Evolutionary conservation across 2,888 invertebrate genomes (phyloP).

Genomic region (Pachydiplax longipennis): DNA sequence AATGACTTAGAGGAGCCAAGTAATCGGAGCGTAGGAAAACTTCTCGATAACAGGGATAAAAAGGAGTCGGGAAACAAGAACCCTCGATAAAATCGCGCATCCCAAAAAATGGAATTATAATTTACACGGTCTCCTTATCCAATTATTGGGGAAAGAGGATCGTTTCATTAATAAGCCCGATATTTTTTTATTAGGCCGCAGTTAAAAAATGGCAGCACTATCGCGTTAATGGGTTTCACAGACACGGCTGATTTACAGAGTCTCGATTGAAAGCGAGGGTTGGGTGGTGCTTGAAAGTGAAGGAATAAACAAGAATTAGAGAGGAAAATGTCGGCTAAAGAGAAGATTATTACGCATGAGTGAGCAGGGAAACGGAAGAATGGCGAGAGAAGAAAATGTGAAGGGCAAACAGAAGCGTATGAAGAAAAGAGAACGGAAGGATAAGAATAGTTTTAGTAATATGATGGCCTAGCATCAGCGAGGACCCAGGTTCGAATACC

Average conservation of each 20-base stretch:
- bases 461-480: too few species aligned
- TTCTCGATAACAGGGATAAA: not conserved
- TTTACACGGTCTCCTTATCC: not conserved
- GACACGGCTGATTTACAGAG: not conserved
- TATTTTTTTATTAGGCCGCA: not conserved
- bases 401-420: not conserved
- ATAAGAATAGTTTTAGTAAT: too few species aligned
- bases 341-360: too few species aligned
- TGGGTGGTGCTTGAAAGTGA: too few species aligned
- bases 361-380: not conserved
- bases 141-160: not conserved
- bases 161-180: not conserved
- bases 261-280: not conserved
- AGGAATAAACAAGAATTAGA: too few species aligned
- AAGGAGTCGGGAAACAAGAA: not conserved
- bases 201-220: not conserved
- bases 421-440: not conserved
- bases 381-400: not conserved
- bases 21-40: not conserved
- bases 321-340: too few species aligned
- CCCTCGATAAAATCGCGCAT: not conserved
- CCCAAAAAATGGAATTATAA: not conserved
- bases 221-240: not conserved
- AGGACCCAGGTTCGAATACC: too few species aligned
- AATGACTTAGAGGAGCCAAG: not conserved